These are phyloP conservation scores for Neodontobutis hainanensis DNA, from an alignment of 2,113 vertebrate species.

Conservation along the genomic window DNA sequence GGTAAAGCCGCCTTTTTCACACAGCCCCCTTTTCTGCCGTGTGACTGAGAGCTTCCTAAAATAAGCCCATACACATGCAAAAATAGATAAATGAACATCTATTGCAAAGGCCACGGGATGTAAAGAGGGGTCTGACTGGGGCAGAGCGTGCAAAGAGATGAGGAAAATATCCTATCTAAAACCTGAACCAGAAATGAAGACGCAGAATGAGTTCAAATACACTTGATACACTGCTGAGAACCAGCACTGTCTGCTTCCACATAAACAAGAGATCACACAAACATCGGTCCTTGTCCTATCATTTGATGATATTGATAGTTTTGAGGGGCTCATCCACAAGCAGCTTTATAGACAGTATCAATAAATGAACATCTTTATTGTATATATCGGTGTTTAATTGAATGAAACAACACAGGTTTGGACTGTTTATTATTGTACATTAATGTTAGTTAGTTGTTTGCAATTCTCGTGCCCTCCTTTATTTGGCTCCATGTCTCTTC, in stretches of 20 bases:
- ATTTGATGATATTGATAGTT: no score
- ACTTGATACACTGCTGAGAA: conserved; percentile 28
- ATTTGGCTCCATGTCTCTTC: conserved; percentile 1
- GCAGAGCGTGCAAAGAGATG: conserved; percentile 49
- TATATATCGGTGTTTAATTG: neutral
- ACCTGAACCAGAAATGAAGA: conserved; percentile 62
- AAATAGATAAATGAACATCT: conserved; percentile 74
- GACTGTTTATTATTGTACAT: neutral
- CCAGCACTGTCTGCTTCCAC: conserved; percentile 31
- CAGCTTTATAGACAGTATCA: neutral
- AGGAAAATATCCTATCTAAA: conserved; percentile 52
- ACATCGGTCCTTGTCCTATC: neutral
- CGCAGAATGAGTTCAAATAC: conserved; percentile 54
- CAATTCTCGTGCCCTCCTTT: neutral
- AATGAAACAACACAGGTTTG: neutral
- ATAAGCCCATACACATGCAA: conserved; percentile 74
- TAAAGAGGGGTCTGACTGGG: conserved; percentile 60
- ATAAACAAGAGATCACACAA: conserved; percentile 12
- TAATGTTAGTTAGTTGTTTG: no score
- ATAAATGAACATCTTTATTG: no score
- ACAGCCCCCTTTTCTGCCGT: conserved; percentile 65
- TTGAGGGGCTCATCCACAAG: neutral
- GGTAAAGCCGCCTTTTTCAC: conserved; percentile 64
- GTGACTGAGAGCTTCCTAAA: conserved; percentile 74
- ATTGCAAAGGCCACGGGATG: conserved; percentile 70